A percentile compares a stretch with the other conserved stretches of the same genome.
These are phyloP conservation scores for Thysanoteuthis rhombus DNA, from an alignment of 2,888 invertebrate species.

Conservation along the genomic window DNA sequence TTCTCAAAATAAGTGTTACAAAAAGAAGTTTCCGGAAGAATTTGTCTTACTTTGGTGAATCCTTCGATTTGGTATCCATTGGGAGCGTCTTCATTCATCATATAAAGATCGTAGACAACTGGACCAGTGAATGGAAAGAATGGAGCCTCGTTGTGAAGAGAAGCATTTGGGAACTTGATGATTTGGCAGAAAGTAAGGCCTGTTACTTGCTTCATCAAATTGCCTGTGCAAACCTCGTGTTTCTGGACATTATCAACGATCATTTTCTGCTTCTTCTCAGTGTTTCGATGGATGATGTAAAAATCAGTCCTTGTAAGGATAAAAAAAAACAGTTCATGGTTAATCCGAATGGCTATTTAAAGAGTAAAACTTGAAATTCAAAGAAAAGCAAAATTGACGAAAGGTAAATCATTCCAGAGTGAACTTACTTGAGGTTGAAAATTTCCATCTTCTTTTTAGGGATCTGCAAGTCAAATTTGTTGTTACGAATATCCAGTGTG, in stretches of 20 bases:
- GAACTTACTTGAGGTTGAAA: conserved; percentile 75
- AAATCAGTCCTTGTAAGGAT: conserved; percentile 56
- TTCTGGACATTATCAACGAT: conserved; percentile 73
- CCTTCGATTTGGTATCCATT: conserved; percentile 60
- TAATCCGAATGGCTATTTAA: neutral
- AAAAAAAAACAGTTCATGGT: neutral
- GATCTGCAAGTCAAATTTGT: conserved; percentile 80
- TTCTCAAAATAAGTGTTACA: neutral
- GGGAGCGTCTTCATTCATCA: conserved; percentile 60
- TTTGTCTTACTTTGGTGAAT: conserved; percentile 44
- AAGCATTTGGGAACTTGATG: conserved; percentile 75
- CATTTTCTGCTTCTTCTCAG: conserved; percentile 77
- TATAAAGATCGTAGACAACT: conserved; percentile 43
- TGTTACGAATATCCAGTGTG: conserved; percentile 77
- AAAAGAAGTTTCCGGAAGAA: neutral
- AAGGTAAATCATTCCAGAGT: neutral
- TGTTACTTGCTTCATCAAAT: conserved; percentile 75
- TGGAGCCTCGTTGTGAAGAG: conserved; percentile 71
- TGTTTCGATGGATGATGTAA: conserved; percentile 63
- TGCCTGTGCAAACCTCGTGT: conserved; percentile 65
- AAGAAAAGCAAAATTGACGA: neutral
- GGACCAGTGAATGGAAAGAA: conserved; percentile 63
- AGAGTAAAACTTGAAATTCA: neutral
- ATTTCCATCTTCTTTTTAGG: conserved; percentile 88
- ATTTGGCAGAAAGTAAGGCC: conserved; percentile 87